A percentile compares a stretch with the other conserved stretches of the same genome.
Conservation (phyloP, 2,113 vertebrate species). For the Chaenocephalus aceratus region DNA sequence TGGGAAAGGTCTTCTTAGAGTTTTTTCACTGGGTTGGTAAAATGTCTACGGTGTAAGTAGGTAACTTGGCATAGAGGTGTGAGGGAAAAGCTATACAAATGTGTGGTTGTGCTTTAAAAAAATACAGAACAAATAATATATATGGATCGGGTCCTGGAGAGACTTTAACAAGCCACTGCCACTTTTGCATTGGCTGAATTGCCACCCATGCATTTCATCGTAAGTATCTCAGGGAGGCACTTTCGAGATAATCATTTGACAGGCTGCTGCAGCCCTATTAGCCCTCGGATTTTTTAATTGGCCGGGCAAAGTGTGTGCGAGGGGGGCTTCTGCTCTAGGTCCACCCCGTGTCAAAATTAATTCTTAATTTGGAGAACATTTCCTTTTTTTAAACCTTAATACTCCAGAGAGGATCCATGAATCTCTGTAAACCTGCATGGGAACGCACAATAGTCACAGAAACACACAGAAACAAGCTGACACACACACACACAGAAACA, state of each 20-base stretch:
- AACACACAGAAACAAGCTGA: background rate
- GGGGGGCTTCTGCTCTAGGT: conserved; percentile 4
- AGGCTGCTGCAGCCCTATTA: conserved; percentile 55
- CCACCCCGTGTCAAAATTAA: conserved; percentile 22
- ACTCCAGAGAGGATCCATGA: conserved; percentile 1
- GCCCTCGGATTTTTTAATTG: conserved; percentile 64
- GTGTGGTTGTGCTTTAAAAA: background rate
- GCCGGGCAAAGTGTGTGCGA: conserved; percentile 20
- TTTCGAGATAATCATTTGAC: conserved; percentile 53
- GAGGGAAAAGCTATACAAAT: background rate
- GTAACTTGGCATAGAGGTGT: conserved; percentile 16
- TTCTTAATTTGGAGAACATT: conserved; percentile 48
- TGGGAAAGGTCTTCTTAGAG: conserved; percentile 12
- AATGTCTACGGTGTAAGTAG: background rate
- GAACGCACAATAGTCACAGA: background rate
- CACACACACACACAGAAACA: conserved; percentile 43
- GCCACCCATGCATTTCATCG: conserved; percentile 31
- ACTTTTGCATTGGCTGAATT: conserved; percentile 24
- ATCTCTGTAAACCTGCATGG: conserved; percentile 1
- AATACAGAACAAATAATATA: background rate
- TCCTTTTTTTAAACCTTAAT: conserved; percentile 8
- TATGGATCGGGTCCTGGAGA: conserved; percentile 5
- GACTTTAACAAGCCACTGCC: conserved; percentile 44
- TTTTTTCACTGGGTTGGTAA: conserved; percentile 22
- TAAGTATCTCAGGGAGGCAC: conserved; percentile 28